Base-by-base conservation (phyloP, 2,888 invertebrate genomes). In the Poecilobothrus nobilitatus region DNA sequence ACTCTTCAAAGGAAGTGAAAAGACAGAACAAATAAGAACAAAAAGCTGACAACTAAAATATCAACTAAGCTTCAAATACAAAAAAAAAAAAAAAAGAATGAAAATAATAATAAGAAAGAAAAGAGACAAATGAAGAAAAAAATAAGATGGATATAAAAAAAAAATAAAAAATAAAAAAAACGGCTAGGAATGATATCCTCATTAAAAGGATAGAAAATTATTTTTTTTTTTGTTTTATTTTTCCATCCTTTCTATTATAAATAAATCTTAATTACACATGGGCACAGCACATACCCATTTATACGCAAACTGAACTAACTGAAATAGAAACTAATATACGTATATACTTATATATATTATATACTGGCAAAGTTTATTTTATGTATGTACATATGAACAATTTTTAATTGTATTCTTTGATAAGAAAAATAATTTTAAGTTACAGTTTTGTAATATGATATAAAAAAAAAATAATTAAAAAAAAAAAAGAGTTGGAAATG, bases 221-320 rank as follows among this genome's bases (percentile, higher is more conserved):
- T 53, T 18, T 53, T 27, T 27, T 27, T 27, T 27, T 2, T 27
- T 27, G 27, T 27, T 27, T 2, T 27, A 27, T 27, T 27, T 27
- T 27, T 27, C 5, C 27, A 27, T 27, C 27, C 27, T 27, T 53
- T 53, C 68, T 68, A n/a, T n/a, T n/a, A 66, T 22, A 70, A 70
- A 71, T 70, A 70, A 71, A 71, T 71, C 70, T 70, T 70, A 70
- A 71, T 71, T 71, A 71, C 68, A 63, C 64, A 63, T 65, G 53
- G 44, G 41, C 65, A 69, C 67, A 67, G 27, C 61, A 9, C 44
- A 20, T 65, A 22, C 33, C n/a, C 67, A 7, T 4, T 22, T 63
- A 22, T 21, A 9, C 21, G 21, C 4, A 15, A 63, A 10, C n/a
- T n/a, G n/a, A 63, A 20, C 10, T 63, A 63, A 20, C 10, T 63